Conservation (phyloP, 1,140 invertebrate genomes). For the Augochlora pura region DNA sequence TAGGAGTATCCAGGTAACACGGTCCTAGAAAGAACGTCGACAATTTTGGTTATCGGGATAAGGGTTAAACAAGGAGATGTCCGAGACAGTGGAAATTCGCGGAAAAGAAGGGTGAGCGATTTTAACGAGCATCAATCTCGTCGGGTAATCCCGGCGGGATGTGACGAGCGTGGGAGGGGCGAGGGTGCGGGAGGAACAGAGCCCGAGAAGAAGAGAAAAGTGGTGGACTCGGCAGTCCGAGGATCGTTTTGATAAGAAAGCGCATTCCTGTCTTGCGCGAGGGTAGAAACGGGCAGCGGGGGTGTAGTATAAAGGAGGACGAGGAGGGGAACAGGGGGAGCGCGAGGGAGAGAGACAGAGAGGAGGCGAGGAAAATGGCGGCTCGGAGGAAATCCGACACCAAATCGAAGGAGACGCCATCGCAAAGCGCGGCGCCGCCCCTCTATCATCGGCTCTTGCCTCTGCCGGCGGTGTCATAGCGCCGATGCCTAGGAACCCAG, state of each 20-base stretch:
- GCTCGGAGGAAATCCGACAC: constrained; percentile 76
- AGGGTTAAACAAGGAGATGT: too few species aligned
- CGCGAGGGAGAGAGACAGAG: constrained; percentile 43
- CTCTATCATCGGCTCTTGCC: constrained; percentile 72
- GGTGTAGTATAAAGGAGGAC: constrained; percentile 2
- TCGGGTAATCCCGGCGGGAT: background rate
- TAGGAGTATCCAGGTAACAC: too few species aligned
- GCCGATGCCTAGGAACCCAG: background rate
- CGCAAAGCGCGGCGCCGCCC: constrained; percentile 77
- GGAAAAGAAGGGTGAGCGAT: background rate
- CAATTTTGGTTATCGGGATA: too few species aligned
- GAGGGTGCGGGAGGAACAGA: background rate
- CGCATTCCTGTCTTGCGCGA: constrained; percentile 55
- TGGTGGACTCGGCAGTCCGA: constrained; percentile 50
- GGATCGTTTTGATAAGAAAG: constrained; percentile 73
- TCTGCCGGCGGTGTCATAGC: constrained; percentile 40
- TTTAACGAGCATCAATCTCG: background rate
- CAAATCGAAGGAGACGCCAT: constrained; percentile 81
- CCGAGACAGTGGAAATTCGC: too few species aligned
- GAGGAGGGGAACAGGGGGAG: background rate
- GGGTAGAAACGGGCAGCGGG: background rate
- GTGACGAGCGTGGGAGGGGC: too few species aligned
- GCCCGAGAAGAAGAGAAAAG: constrained; percentile 21
- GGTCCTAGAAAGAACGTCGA: too few species aligned
- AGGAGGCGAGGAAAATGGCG: constrained; percentile 78